A percentile compares a stretch with the other conserved stretches of the same genome.
phyloP scores from a whole-genome alignment of 1,140 invertebrate species.

The Brachionus rubens region DNA sequence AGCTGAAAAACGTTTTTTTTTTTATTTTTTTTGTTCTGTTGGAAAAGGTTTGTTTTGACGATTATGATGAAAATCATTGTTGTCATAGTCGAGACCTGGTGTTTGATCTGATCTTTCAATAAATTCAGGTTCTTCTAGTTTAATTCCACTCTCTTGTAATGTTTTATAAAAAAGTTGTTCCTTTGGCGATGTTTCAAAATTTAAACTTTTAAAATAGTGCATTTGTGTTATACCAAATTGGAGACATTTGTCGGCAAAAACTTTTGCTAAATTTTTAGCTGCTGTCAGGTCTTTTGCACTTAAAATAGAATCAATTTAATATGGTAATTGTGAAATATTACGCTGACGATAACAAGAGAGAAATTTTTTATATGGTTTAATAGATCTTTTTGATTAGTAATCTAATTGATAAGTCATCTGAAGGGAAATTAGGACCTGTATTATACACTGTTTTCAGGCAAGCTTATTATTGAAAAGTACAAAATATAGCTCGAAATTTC shows the following conservation, averaged over 20 bases:
- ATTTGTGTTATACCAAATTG: conserved; percentile 30
- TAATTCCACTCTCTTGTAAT: background rate
- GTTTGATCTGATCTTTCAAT: conserved; percentile 30
- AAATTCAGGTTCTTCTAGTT: conserved; percentile 31
- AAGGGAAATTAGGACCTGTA: no score
- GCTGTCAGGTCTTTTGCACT: conserved; percentile 6
- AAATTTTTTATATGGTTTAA: no score
- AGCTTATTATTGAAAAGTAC: no score
- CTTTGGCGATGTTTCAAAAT: conserved; percentile 13
- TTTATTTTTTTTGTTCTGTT: background rate
- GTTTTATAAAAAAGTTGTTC: conserved; percentile 35
- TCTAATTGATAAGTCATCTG: no score
- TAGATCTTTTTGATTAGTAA: no score
- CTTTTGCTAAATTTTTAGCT: conserved; percentile 18
- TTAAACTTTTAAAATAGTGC: background rate
- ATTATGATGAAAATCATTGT: conserved; percentile 31
- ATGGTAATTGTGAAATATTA: no score
- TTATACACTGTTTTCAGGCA: no score
- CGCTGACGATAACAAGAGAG: no score
- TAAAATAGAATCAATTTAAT: background rate
- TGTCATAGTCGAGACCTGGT: conserved; percentile 11
- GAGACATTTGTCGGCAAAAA: conserved; percentile 11
- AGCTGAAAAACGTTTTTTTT: no score
- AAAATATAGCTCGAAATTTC: no score
- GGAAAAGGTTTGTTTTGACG: conserved; percentile 32